A percentile compares a stretch with the other conserved stretches of the same genome.
phyloP scores from a whole-genome alignment of 2,888 invertebrate species.

The Rotaria magnacalcarata region DNA sequence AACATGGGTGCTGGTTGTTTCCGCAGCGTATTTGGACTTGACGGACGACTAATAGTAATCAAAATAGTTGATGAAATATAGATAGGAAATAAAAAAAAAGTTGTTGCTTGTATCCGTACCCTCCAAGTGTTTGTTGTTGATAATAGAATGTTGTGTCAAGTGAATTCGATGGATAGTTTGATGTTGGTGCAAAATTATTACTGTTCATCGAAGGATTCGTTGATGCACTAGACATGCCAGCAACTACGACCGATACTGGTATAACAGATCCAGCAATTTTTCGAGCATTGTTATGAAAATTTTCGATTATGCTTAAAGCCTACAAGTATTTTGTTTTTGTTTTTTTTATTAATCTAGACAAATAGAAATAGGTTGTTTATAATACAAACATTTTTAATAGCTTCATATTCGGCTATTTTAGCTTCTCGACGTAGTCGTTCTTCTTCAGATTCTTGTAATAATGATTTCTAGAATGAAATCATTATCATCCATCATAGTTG shows the following conservation, averaged over 20 bases:
- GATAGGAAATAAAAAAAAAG: background rate
- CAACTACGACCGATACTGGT: background rate
- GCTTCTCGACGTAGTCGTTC: conserved; percentile 2
- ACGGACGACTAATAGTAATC: background rate
- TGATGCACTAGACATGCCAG: background rate
- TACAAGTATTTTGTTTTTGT: background rate
- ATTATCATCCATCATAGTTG: background rate
- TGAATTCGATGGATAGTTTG: background rate
- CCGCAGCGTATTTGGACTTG: background rate
- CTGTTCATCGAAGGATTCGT: background rate
- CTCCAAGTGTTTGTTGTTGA: background rate
- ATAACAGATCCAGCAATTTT: background rate
- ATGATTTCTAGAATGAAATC: background rate
- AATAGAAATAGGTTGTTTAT: background rate
- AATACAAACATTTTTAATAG: background rate
- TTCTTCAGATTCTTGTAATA: conserved; percentile 18
- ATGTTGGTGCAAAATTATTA: background rate
- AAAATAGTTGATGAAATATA: too few species aligned
- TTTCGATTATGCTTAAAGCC: background rate
- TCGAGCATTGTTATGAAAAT: background rate
- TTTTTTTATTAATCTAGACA: background rate
- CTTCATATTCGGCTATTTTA: conserved; percentile 5
- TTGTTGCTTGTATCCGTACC: background rate
- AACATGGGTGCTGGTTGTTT: background rate
- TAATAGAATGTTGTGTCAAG: background rate